These are phyloP conservation scores for Nannoperca australis DNA, from an alignment of 2,797 vertebrate genomes.

Conservation along the genomic window DNA sequence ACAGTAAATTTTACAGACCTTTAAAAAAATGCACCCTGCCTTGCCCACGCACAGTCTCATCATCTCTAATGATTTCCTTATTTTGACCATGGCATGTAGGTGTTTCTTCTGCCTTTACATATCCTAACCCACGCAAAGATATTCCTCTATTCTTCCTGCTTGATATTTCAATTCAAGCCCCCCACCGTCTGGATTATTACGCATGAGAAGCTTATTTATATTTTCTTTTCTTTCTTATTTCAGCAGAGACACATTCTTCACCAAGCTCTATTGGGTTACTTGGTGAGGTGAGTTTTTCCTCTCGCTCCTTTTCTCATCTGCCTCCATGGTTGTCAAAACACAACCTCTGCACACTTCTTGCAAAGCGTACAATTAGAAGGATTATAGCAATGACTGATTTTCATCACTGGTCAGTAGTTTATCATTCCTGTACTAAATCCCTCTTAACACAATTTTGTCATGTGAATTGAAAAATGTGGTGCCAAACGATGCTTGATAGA, in stretches of 20 bases:
- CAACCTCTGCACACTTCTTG: constrained; percentile 49
- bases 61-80: constrained; percentile 81
- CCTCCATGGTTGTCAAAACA: constrained; percentile 58
- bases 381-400: constrained; percentile 80
- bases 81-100: constrained; percentile 67
- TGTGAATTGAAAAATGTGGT: constrained; percentile 72
- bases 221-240: constrained; percentile 63
- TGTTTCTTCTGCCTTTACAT: constrained; percentile 64
- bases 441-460: constrained; percentile 79
- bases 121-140: constrained; percentile 56
- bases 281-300: constrained; percentile 60
- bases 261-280: constrained; percentile 77
- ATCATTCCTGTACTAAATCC: constrained; percentile 77
- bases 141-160: constrained; percentile 59
- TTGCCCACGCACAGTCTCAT: constrained; percentile 73
- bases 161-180: constrained; percentile 69
- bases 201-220: constrained; percentile 71
- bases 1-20: constrained; percentile 87
- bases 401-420: constrained; percentile 81
- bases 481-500: constrained; percentile 59
- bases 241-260: constrained; percentile 74
- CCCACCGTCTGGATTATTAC: constrained; percentile 69
- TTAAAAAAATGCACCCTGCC: constrained; percentile 82
- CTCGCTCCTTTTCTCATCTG: constrained; percentile 57
- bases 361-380: constrained; percentile 71